Evolutionary conservation across 2,888 invertebrate species (phyloP), one percentile per base, ranked within the genome.

Genomic region (Noctua comes): DNA sequence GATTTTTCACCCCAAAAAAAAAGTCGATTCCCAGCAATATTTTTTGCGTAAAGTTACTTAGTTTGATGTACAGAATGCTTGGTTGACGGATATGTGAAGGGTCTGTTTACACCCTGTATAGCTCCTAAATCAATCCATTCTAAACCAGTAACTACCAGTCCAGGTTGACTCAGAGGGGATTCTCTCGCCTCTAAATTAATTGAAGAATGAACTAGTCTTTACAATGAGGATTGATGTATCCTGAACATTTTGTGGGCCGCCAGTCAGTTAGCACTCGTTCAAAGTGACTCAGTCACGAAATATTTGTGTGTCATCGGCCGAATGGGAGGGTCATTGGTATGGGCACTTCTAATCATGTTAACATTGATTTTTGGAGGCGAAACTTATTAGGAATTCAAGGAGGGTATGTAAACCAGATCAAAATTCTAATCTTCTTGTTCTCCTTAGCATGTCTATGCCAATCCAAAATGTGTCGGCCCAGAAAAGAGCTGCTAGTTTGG

Each of bases 171-270:
- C 62, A 77, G 57, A 72, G 71, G 57, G 66, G 79, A 79, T 84
- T 70, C 78, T 76, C 70, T 77, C 43, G 46, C n/a, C 27, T 36
- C 65, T 73, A 82, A 77, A 79, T 24, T 62, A 70, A 86, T 88
- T 81, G 78, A 77, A 21, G 73, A 81, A 21, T 73, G 48, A 71
- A 65, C 68, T 78, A 82, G 75, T 59, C 66, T 0, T 36, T 0
- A 46, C 31, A 87, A 87, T 80, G 70, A 71, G 68, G 84, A 86
- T 86, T 77, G 80, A 88, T 85, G 77, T 76, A 73, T 80, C 80
- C 79, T 83, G 65, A 70, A 70, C 74, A n/a, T 27, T 59, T 81
- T 77, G 74, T 77, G 80, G 69, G 54, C 40, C 80, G 80, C 82
- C 21, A 78, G 16, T 83, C 80, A 48, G 74, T 84, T 86, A 76